These are phyloP conservation scores for Cyaniris semiargus DNA, from an alignment of 2,888 invertebrate species.

Conservation along the genomic window DNA sequence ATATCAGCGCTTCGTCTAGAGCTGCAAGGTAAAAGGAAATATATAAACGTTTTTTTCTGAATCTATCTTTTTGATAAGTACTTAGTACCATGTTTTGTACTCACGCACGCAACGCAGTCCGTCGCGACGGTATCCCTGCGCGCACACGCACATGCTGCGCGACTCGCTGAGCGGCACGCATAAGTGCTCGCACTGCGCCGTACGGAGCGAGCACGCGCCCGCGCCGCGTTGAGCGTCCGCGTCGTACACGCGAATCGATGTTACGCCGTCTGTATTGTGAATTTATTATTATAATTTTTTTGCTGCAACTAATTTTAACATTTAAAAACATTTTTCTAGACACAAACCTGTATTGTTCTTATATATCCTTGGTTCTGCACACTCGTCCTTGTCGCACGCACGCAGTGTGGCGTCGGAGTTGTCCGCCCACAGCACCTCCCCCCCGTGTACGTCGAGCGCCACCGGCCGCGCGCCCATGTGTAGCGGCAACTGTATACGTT, in stretches of 20 bases:
- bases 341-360: slow-evolving; percentile 80
- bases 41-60: neutral
- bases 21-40: neutral
- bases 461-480: slow-evolving; percentile 71
- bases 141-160: slow-evolving; percentile 89
- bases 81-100: slow-evolving; percentile 25
- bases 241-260: slow-evolving; percentile 86
- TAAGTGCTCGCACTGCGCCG: slow-evolving; percentile 79
- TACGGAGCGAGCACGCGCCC: slow-evolving; percentile 65
- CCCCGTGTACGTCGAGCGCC: slow-evolving; percentile 85
- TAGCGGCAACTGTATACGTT: slow-evolving; percentile 52
- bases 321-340: neutral
- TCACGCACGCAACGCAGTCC: slow-evolving; percentile 50
- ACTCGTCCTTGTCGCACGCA: slow-evolving; percentile 83
- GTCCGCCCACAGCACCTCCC: slow-evolving; percentile 85
- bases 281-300: neutral
- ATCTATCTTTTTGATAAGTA: neutral
- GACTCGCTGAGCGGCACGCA: slow-evolving; percentile 67
- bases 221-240: slow-evolving; percentile 80
- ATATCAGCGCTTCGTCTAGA: slow-evolving; percentile 86
- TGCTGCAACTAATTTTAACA: neutral
- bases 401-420: slow-evolving; percentile 73
- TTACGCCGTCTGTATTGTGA: slow-evolving; percentile 75
- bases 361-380: slow-evolving; percentile 55
- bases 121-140: slow-evolving; percentile 80